Conservation (phyloP, 2,888 invertebrate species). For the Quadriops clusia region DNA sequence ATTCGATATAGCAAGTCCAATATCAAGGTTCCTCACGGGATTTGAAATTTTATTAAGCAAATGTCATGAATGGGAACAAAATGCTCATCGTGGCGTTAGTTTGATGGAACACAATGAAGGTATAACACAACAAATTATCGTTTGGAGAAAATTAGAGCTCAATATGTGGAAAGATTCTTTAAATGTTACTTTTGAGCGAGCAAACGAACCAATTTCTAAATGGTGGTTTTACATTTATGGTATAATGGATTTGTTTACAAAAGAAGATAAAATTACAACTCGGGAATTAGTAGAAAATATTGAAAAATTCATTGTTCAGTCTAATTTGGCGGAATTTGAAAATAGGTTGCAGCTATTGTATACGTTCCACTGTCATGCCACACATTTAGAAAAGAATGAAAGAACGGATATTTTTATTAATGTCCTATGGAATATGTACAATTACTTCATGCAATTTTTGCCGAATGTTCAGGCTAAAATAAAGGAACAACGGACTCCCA, state of each 20-base stretch:
- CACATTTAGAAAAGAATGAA: slow-evolving; percentile 38
- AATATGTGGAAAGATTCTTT: slow-evolving; percentile 78
- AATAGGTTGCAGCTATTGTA: slow-evolving; percentile 65
- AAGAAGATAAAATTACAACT: slow-evolving; percentile 25
- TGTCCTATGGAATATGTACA: slow-evolving; percentile 68
- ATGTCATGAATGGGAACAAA: slow-evolving; percentile 84
- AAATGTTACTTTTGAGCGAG: slow-evolving; percentile 52
- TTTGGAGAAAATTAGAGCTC: slow-evolving; percentile 85
- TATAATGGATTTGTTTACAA: slow-evolving; percentile 51
- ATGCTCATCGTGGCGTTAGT: slow-evolving; percentile 78
- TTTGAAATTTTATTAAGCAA: slow-evolving; percentile 79
- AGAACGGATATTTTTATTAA: slow-evolving; percentile 46
- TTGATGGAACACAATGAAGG: slow-evolving; percentile 59
- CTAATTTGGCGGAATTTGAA: slow-evolving; percentile 73
- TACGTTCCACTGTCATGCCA: slow-evolving; percentile 69
- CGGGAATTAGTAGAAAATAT: slow-evolving; percentile 47
- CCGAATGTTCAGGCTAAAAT: slow-evolving; percentile 52
- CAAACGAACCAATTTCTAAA: slow-evolving; percentile 57
- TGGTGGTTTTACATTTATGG: slow-evolving; percentile 88
- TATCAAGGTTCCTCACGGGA: slow-evolving; percentile 81
- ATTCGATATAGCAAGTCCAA: slow-evolving; percentile 69
- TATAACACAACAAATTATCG: slow-evolving; percentile 71
- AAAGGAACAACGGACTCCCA: slow-evolving; percentile 58
- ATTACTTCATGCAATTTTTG: slow-evolving; percentile 74
- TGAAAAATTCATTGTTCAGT: slow-evolving; percentile 71